These are phyloP conservation scores for Channa maculata DNA, from an alignment of 2,113 vertebrate genomes.

Conservation along the genomic window DNA sequence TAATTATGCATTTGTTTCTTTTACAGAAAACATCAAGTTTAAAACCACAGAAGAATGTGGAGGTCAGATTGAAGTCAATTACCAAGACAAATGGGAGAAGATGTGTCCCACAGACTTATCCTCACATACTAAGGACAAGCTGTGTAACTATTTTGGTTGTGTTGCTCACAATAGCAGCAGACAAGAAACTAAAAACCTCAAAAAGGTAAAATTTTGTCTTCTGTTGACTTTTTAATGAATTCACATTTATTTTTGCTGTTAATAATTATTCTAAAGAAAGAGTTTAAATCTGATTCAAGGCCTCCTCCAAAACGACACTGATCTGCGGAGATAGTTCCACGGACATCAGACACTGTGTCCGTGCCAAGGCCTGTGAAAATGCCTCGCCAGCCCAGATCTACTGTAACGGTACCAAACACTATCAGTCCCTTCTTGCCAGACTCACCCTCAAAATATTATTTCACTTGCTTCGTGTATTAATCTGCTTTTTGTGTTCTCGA, in stretches of 20 bases:
- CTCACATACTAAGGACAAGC: rapidly evolving
- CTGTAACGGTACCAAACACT: conserved; percentile 50
- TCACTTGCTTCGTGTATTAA: not conserved
- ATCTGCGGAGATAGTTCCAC: rapidly evolving
- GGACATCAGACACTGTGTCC: conserved; percentile 15
- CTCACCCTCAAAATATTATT: not conserved
- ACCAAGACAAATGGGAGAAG: not conserved
- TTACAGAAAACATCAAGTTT: conserved; percentile 27
- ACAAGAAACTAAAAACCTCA: rapidly evolving
- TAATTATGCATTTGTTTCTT: not conserved
- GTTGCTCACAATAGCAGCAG: rapidly evolving
- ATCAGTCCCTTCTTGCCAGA: not conserved
- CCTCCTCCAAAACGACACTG: not conserved
- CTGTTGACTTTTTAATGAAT: too few relatives aligned
- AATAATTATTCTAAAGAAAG: not conserved
- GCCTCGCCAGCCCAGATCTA: not conserved
- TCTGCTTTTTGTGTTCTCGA: not conserved
- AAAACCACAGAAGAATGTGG: conserved; percentile 21
- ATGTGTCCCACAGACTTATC: not conserved
- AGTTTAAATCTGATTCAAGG: conserved; percentile 11
- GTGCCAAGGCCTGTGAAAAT: rapidly evolving
- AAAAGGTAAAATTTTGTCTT: not conserved
- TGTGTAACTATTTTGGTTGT: conserved; percentile 12
- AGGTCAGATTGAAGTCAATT: conserved; percentile 39
- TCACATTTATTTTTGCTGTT: too few relatives aligned